Evolutionary conservation across 2,113 vertebrate species (phyloP).

Genomic region (Neotoma lepida): DNA sequence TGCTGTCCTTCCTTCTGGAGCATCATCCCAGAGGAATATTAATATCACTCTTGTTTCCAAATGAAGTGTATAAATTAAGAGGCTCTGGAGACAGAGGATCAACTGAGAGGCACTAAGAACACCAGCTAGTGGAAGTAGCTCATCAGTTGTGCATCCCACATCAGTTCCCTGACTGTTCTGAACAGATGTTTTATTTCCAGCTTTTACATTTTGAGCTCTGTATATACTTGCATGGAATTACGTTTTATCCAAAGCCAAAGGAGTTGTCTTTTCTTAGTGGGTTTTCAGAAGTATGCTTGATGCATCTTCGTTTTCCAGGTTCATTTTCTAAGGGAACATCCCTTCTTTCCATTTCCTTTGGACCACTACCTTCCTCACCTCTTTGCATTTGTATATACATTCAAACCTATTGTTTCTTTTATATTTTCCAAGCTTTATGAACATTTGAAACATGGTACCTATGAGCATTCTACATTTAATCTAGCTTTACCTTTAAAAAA

Average conservation of each 20-base stretch:
- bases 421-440: conserved; percentile 48
- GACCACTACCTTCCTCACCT: background rate
- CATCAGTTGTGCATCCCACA: conserved; percentile 61
- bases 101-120: conserved; percentile 77
- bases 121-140: conserved; percentile 68
- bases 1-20: conserved; percentile 65
- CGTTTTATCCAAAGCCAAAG: conserved; percentile 24
- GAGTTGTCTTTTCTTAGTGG: conserved; percentile 34
- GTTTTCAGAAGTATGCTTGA: conserved; percentile 34
- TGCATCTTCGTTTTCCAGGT: conserved; percentile 26
- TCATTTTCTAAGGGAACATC: background rate
- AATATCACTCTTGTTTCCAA: conserved; percentile 75
- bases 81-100: conserved; percentile 73
- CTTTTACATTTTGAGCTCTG: conserved; percentile 34
- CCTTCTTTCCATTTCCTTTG: background rate
- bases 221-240: conserved; percentile 2
- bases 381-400: background rate
- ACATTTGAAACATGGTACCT: conserved; percentile 52
- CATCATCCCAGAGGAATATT: conserved; percentile 77
- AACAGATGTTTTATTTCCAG: conserved; percentile 45
- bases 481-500: conserved; percentile 27
- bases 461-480: conserved; percentile 32
- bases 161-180: background rate
- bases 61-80: conserved; percentile 83
- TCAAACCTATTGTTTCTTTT: conserved; percentile 48